Base-by-base conservation (phyloP, 2,888 invertebrate species). In the Harpagoxenus sublaevis region DNA sequence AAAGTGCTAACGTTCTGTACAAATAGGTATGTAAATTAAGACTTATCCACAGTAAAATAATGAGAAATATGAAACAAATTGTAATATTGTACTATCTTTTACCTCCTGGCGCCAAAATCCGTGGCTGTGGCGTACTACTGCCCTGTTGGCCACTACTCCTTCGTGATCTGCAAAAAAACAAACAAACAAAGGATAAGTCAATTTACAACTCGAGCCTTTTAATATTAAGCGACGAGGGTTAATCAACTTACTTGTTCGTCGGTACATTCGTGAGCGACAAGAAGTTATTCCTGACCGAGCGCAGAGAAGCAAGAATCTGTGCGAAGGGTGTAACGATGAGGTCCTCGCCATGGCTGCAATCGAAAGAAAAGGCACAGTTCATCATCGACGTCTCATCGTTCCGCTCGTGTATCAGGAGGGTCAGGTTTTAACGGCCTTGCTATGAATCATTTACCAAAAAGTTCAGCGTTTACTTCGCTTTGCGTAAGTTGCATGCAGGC, bases 321-420 rank as follows among this genome's bases (percentile, higher is more conserved):
- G 99, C 99, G 96, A 99, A 99, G 94, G 99, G 99, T 93, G 99
- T 99, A 95, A 99, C 99, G 95, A 99, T 99, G 96, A 99, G 97
- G 96, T 99, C 99, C 96, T 99, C 99, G 95, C 99, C 99, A 97
- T 99, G 99, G 96, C 99, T 97, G 96, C 84, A 96, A 95, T 91
- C 87, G 89, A 74, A 55, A 88, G 55, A 88, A 9, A 68, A 55
- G 48, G 55, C 51, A 62, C 15, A 51, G 60, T 78, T 86, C 65
- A 48, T 84, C 77, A 31, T 31, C 63, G 63, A 55, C 2, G 45
- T 65, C 18, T 51, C 55, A 23, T 4, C 31, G 28, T 55, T 6
- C 48, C 15, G 15, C 3, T 8, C 5, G n/a, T 3, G 12, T 75
- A 23, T 60, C 12, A 18, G 8, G 3, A 68, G 77, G n/a, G 35